Conservation (phyloP, 1,140 invertebrate genomes). For the Drosophila carrolli region DNA sequence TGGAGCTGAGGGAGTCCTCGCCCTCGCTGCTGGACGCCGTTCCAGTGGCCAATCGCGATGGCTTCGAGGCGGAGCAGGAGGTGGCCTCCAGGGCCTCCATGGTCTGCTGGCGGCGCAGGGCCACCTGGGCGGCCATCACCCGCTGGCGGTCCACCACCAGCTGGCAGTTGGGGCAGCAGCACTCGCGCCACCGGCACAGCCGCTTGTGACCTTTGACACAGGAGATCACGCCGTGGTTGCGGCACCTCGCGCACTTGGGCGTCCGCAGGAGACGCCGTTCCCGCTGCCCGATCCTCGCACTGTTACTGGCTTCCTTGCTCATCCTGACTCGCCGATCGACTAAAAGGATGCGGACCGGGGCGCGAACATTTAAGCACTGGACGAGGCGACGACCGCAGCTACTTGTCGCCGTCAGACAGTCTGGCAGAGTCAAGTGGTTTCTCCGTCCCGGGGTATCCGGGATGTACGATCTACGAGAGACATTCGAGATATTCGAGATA, state of each 20-base stretch:
- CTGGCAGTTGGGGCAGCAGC: conserved; percentile 93
- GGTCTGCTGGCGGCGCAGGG: conserved; percentile 88
- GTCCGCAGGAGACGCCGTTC: conserved; percentile 86
- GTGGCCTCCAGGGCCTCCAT: conserved; percentile 83
- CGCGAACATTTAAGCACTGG: conserved; percentile 44
- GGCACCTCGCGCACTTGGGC: conserved; percentile 94
- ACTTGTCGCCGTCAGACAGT: conserved; percentile 66
- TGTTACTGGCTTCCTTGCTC: conserved; percentile 18
- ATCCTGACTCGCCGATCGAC: conserved; percentile 43
- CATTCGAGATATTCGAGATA: not conserved
- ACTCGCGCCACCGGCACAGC: conserved; percentile 91
- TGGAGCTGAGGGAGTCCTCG: conserved; percentile 30
- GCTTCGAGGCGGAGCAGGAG: conserved; percentile 9
- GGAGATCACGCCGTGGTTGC: conserved; percentile 95
- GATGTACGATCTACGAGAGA: too few species aligned
- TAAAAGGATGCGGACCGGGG: conserved; percentile 51
- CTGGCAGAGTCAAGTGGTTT: conserved; percentile 69
- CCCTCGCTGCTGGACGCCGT: conserved; percentile 36
- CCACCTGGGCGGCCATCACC: conserved; percentile 95
- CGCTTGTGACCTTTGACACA: conserved; percentile 95
- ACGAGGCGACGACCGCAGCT: conserved; percentile 8
- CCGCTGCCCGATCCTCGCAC: conserved; percentile 30
- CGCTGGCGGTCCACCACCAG: conserved; percentile 94
- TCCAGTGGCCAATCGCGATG: not conserved
- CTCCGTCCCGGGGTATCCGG: conserved; percentile 2